phyloP scores from a whole-genome alignment of 2,797 vertebrate species.

The Silurus lanzhouensis region DNA sequence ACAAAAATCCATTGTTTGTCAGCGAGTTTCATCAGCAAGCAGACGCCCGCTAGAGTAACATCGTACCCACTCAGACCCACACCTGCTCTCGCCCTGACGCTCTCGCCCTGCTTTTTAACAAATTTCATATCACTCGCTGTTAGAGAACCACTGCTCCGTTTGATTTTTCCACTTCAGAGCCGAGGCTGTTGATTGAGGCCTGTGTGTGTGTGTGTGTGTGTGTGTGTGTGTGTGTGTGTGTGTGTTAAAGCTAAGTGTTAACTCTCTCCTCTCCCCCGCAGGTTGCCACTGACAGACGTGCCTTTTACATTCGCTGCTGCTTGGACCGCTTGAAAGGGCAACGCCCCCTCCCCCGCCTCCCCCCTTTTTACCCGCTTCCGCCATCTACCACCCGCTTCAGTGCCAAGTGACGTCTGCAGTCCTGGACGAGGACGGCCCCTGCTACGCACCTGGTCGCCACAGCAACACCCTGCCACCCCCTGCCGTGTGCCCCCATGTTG shows the following conservation, averaged over 20 bases:
- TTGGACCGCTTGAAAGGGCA: slow-evolving; percentile 62
- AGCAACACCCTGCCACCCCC: slow-evolving; percentile 54
- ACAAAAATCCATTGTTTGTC: background rate
- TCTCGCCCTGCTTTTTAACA: slow-evolving; percentile 71
- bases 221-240: slow-evolving; percentile 54
- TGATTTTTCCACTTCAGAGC: slow-evolving; percentile 69
- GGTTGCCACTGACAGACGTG: slow-evolving; percentile 92
- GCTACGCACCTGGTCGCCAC: slow-evolving; percentile 34
- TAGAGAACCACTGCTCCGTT: slow-evolving; percentile 71
- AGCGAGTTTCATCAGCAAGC: background rate
- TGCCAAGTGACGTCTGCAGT: slow-evolving; percentile 54
- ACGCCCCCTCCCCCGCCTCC: slow-evolving; percentile 26
- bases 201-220: slow-evolving; percentile 49
- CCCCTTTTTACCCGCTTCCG: slow-evolving; percentile 28
- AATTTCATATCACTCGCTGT: slow-evolving; percentile 75
- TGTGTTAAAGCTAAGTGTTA: slow-evolving; percentile 72
- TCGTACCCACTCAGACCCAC: background rate
- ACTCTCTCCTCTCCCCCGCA: slow-evolving; percentile 76
- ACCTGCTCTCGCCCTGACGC: slow-evolving; percentile 50
- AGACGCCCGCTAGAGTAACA: background rate
- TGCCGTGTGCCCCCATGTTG: slow-evolving; percentile 54
- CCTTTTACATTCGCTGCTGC: slow-evolving; percentile 76
- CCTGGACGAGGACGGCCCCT: slow-evolving; percentile 20
- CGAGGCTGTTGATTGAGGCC: slow-evolving; percentile 37
- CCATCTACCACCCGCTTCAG: slow-evolving; percentile 58